These are phyloP conservation scores for Carapus acus DNA, from an alignment of 2,797 vertebrate genomes.

Conservation along the genomic window DNA sequence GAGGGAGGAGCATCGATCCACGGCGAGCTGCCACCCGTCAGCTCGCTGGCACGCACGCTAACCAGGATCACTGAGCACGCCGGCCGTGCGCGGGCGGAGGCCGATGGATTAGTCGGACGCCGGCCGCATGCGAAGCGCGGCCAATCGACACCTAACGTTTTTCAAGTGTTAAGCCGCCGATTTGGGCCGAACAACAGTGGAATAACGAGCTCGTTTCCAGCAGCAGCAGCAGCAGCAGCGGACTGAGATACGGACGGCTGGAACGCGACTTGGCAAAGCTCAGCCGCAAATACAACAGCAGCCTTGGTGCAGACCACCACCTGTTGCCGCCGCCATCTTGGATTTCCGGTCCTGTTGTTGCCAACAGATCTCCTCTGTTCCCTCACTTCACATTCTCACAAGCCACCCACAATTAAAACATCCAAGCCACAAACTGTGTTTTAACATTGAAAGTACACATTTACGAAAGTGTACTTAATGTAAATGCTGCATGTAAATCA, in stretches of 20 bases:
- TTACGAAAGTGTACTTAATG: too few relatives aligned
- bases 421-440: too few relatives aligned
- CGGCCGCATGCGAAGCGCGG: neutral
- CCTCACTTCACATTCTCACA: too few relatives aligned
- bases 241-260: slow-evolving; percentile 26
- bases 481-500: too few relatives aligned
- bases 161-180: neutral
- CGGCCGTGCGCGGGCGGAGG: slow-evolving; percentile 5
- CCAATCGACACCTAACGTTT: neutral
- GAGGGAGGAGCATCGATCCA: slow-evolving; percentile 27
- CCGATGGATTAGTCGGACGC: neutral
- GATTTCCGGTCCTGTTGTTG: too few relatives aligned
- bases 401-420: too few relatives aligned
- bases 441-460: too few relatives aligned
- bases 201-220: neutral
- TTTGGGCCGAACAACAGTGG: neutral
- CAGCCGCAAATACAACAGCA: too few relatives aligned
- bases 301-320: too few relatives aligned
- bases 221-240: neutral
- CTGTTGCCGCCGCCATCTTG: too few relatives aligned
- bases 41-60: slow-evolving; percentile 23
- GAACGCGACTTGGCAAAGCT: slow-evolving; percentile 4
- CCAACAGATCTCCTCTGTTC: too few relatives aligned
- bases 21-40: slow-evolving; percentile 11
- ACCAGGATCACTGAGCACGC: too few relatives aligned